Percentiles rank a stretch among this genome's conserved stretches.
These are phyloP conservation scores for Rhodinocichla rosea DNA, from an alignment of 2,113 vertebrate genomes.

Conservation along the genomic window DNA sequence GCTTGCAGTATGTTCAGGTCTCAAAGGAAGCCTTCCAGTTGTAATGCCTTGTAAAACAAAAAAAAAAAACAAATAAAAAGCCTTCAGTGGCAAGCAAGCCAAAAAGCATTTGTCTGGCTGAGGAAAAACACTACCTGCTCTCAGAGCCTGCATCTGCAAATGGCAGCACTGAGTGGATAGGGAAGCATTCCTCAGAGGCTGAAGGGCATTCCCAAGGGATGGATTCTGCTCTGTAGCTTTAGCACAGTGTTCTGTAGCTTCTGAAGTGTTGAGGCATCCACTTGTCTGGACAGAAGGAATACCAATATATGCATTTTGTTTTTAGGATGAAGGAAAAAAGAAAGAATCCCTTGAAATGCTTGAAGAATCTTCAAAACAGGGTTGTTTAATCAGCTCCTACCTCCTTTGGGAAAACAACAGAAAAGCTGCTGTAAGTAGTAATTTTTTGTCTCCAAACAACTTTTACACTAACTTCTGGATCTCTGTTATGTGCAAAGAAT, in stretches of 20 bases:
- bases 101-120: background rate
- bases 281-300: background rate
- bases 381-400: slow-evolving; percentile 91
- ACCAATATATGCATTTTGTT: background rate
- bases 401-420: slow-evolving; percentile 89
- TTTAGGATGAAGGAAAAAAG: slow-evolving; percentile 83
- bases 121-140: background rate
- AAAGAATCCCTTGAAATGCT: slow-evolving; percentile 82
- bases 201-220: background rate
- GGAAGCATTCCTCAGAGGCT: background rate
- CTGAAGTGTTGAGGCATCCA: background rate
- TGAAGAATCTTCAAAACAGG: slow-evolving; percentile 84
- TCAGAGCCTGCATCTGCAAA: background rate
- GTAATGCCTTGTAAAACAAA: background rate
- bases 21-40: background rate
- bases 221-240: background rate
- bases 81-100: background rate
- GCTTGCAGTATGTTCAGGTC: background rate
- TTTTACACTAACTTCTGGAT: background rate
- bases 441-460: background rate
- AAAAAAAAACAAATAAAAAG: background rate
- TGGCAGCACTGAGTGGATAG: background rate
- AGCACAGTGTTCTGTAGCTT: background rate
- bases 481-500: background rate
- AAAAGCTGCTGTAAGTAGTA: slow-evolving; percentile 80